These are phyloP conservation scores for Dryococelus australis DNA, from an alignment of 2,888 invertebrate species.

Conservation along the genomic window DNA sequence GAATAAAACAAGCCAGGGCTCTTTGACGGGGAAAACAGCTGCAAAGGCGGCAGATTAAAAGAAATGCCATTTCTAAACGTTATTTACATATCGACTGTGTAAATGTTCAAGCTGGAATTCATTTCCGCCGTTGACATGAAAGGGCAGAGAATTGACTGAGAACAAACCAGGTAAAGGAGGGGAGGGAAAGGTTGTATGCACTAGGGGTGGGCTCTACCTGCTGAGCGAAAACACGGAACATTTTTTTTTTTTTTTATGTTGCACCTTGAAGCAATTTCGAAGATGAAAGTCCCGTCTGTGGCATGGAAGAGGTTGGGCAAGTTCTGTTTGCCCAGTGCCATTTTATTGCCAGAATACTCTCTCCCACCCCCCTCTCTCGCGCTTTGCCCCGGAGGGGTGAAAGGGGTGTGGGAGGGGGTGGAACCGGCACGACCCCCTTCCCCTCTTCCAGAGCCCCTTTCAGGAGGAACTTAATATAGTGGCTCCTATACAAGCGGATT, in stretches of 20 bases:
- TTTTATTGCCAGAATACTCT: constrained; percentile 39
- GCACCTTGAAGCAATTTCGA: constrained; percentile 40
- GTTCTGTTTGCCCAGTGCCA: constrained; percentile 42
- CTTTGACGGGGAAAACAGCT: background rate
- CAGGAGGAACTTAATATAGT: constrained; percentile 42
- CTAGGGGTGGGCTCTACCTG: constrained; percentile 20
- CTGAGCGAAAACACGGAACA: background rate
- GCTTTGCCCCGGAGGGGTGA: constrained; percentile 33
- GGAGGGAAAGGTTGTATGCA: too few relatives aligned
- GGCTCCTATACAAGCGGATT: constrained; percentile 27
- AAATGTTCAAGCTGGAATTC: background rate
- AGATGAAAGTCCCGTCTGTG: constrained; percentile 28
- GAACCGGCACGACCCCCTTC: background rate
- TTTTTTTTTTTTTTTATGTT: constrained; percentile 17
- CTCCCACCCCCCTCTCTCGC: background rate
- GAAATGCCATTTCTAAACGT: background rate
- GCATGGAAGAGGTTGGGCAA: constrained; percentile 16
- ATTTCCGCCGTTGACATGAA: background rate
- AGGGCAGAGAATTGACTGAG: background rate
- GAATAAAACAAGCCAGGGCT: background rate
- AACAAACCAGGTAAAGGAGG: background rate
- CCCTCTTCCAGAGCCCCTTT: background rate
- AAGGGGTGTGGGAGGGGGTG: background rate
- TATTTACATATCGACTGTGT: background rate
- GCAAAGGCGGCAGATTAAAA: background rate